A percentile compares a stretch with the other conserved stretches of the same genome.
phyloP scores from a whole-genome alignment of 2,888 invertebrate genomes.

The Sclerodermus sp. region DNA sequence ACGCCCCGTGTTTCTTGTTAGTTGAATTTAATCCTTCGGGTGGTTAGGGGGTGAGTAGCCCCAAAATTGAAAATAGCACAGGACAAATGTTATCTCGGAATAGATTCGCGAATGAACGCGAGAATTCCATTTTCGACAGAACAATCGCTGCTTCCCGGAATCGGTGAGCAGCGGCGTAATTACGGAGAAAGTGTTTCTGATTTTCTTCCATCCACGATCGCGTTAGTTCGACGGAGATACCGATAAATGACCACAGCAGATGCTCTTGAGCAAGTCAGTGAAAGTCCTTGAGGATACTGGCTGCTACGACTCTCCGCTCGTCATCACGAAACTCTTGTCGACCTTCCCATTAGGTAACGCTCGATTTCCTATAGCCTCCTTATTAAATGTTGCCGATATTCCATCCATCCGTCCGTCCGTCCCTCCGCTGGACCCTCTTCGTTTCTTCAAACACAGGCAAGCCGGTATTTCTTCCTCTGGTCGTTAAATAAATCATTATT shows the following conservation, averaged over 20 bases:
- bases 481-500: background rate
- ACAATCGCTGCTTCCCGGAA: slow-evolving; percentile 33
- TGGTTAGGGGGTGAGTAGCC: too few relatives aligned
- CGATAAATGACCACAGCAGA: slow-evolving; percentile 31
- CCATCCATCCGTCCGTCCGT: too few relatives aligned
- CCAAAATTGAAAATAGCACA: too few relatives aligned
- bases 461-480: background rate
- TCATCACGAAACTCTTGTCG: slow-evolving; percentile 10
- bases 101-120: background rate
- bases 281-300: slow-evolving; percentile 36
- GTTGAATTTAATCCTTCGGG: too few relatives aligned
- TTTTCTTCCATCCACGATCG: slow-evolving; percentile 32
- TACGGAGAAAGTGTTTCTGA: slow-evolving; percentile 47
- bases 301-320: slow-evolving; percentile 8
- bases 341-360: slow-evolving; percentile 24
- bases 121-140: slow-evolving; percentile 13
- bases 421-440: too few relatives aligned
- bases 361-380: slow-evolving; percentile 14
- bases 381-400: background rate
- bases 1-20: too few relatives aligned
- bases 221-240: slow-evolving; percentile 21
- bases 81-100: background rate
- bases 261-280: slow-evolving; percentile 43
- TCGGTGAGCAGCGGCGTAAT: slow-evolving; percentile 35
- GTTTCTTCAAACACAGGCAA: too few relatives aligned